Percentiles rank a stretch among this genome's conserved stretches.
phyloP scores from a whole-genome alignment of 2,888 invertebrate species.

The Parnassius apollo region DNA sequence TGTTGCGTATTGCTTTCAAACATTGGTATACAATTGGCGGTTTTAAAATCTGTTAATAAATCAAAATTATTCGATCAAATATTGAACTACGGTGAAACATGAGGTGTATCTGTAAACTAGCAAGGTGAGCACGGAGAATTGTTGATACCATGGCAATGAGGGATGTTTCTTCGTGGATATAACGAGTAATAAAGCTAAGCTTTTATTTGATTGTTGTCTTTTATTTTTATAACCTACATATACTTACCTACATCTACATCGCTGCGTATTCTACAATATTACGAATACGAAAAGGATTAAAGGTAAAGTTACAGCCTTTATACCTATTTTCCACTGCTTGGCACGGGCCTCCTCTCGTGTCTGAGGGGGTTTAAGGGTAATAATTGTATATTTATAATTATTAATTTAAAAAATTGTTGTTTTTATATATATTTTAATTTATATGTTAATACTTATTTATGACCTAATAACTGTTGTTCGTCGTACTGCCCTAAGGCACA shows the following conservation, averaged over 20 bases:
- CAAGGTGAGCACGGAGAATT: slow-evolving; percentile 67
- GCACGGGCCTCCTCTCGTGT: too few species aligned
- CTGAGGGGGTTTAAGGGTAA: too few species aligned
- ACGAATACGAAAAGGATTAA: too few species aligned
- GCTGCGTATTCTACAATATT: neutral
- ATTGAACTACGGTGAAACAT: slow-evolving; percentile 60
- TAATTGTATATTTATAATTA: too few species aligned
- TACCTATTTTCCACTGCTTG: too few species aligned
- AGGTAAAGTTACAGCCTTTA: too few species aligned
- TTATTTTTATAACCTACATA: slow-evolving; percentile 49
- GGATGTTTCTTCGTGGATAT: slow-evolving; percentile 84
- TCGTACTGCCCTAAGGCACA: too few species aligned
- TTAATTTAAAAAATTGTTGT: too few species aligned
- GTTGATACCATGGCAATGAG: slow-evolving; percentile 69
- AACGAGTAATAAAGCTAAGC: slow-evolving; percentile 89
- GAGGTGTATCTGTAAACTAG: slow-evolving; percentile 59
- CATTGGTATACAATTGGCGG: slow-evolving; percentile 64
- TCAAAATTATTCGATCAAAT: slow-evolving; percentile 71
- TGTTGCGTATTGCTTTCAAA: slow-evolving; percentile 58
- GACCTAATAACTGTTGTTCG: too few species aligned
- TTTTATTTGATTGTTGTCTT: slow-evolving; percentile 83
- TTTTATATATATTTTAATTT: too few species aligned
- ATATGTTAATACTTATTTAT: too few species aligned
- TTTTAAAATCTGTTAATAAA: slow-evolving; percentile 57
- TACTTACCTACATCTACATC: neutral